Evolutionary conservation across 2,888 invertebrate species (phyloP), one percentile per base, ranked within the genome.

Genomic region (Physocephala rufipes): DNA sequence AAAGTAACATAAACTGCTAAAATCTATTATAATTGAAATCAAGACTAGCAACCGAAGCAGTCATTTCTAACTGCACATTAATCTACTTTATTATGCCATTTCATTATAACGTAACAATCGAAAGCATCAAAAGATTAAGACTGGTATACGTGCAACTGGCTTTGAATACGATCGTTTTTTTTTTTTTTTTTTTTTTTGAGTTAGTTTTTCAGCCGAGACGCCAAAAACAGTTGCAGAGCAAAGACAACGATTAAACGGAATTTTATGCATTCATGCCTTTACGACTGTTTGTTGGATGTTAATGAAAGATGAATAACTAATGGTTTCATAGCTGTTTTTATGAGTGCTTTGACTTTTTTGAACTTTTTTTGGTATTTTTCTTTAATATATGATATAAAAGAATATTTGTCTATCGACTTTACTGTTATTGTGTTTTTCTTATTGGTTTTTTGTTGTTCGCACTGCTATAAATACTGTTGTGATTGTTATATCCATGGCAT

Each of bases 31-130:
- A 66, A 66, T 66, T 66, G 55, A 55, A 43, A n/a, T 15, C 21
- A 43, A 45, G 9, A 7, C 49, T 59, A 28, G 19, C 36, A 36
- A 36, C 36, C 4, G 36, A 36, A 36, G 36, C 36, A 5, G 28
- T 59, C 59, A 67, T 59, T 59, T 61, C 26, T 67, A 67, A 67
- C 67, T 67, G 67, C 45, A 67, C 67, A n/a, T 19, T 67, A 61
- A 67, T 67, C 59, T 47, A 47, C 2, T 30, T 30, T 19, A 53
- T 53, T 36, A 45, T 45, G 53, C 67, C 59, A 47, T n/a, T n/a
- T n/a, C 59, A 59, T 21, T 24, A 67, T 28, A 67, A 67, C 58
- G 67, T 66, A 66, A 66, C 49, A 49, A 15, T 47, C 47, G 47
- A 15, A 49, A 49, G 53, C 53, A 49, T 59, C 67, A 36, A 67